These are phyloP conservation scores for Nixonia krombeini DNA, from an alignment of 1,140 invertebrate species.

Conservation along the genomic window DNA sequence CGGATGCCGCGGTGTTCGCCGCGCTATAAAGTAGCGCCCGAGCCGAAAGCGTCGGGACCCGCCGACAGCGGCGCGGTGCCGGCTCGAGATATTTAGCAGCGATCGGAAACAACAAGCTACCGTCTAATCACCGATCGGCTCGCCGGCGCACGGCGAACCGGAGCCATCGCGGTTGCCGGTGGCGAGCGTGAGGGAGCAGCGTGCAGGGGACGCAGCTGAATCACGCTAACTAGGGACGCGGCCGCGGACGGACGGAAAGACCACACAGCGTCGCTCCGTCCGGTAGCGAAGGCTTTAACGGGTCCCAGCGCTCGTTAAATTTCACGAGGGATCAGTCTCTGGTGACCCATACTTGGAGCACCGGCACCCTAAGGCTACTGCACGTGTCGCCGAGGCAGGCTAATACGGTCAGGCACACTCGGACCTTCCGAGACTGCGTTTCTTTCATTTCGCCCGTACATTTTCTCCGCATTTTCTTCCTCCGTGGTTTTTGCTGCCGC, in stretches of 20 bases:
- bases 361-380: neutral
- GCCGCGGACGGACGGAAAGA: conserved; percentile 34
- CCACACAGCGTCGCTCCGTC: conserved; percentile 39
- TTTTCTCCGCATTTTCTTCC: neutral
- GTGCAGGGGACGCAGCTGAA: conserved; percentile 47
- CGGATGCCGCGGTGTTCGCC: neutral
- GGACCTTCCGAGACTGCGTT: neutral
- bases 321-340: conserved; percentile 26
- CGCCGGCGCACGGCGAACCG: conserved; percentile 25
- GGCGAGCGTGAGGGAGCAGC: conserved; percentile 54
- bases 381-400: no score
- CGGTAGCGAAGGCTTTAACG: conserved; percentile 20
- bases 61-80: neutral
- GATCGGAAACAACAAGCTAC: conserved; percentile 63
- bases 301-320: conserved; percentile 40
- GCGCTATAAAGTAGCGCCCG: neutral
- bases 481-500: neutral
- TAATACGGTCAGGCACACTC: no score
- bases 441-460: neutral
- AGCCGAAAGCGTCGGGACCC: neutral
- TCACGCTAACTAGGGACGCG: conserved; percentile 56
- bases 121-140: conserved; percentile 63
- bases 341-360: neutral
- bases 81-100: conserved; percentile 60
- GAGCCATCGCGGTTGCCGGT: conserved; percentile 26